Evolutionary conservation across 2,797 vertebrate genomes (phyloP).

Genomic region (Rhyacichthys aspro): DNA sequence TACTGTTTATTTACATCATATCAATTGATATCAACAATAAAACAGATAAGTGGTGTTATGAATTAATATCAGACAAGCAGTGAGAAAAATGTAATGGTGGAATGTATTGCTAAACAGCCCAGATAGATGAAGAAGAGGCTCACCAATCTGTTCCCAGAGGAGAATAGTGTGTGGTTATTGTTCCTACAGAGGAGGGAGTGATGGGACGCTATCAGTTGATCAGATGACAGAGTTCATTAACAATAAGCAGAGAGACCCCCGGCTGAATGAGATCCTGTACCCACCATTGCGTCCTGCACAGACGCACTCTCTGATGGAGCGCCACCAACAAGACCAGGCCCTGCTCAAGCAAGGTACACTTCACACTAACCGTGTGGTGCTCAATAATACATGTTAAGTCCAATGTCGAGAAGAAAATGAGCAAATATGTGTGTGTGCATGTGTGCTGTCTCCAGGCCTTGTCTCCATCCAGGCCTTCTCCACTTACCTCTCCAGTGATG

Average conservation of each 20-base stretch:
- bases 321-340: slow-evolving; percentile 86
- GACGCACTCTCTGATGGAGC: slow-evolving; percentile 90
- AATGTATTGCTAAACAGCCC: too few species aligned
- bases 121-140: too few species aligned
- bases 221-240: slow-evolving; percentile 99
- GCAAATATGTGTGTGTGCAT: slow-evolving; percentile 22
- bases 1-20: too few species aligned
- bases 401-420: background rate
- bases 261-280: slow-evolving; percentile 97
- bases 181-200: slow-evolving; percentile 84
- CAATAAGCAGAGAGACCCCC: slow-evolving; percentile 91
- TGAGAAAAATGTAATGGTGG: too few species aligned
- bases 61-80: too few species aligned
- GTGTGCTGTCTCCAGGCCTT: slow-evolving; percentile 75
- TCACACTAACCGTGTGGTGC: background rate
- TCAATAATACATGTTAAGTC: background rate
- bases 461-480: slow-evolving; percentile 93
- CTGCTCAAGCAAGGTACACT: slow-evolving; percentile 88
- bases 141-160: too few species aligned
- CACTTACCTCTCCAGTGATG: slow-evolving; percentile 91
- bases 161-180: too few species aligned
- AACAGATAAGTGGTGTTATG: too few species aligned
- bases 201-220: slow-evolving; percentile 86
- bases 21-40: too few species aligned
- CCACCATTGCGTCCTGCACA: slow-evolving; percentile 93